phyloP scores from a whole-genome alignment of 1,140 invertebrate genomes.

The Drosophila sp. region DNA sequence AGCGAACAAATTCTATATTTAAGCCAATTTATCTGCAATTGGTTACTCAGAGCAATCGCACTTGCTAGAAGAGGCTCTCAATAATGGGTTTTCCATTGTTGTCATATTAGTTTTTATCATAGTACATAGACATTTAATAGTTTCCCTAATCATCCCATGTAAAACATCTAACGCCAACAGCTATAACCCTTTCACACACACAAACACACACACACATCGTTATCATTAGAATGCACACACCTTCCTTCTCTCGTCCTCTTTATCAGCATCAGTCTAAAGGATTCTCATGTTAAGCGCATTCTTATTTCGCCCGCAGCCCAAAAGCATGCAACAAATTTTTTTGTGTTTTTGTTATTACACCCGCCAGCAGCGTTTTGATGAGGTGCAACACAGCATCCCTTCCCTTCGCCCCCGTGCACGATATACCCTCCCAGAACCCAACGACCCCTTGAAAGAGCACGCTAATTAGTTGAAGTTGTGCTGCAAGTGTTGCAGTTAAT shows the following conservation, averaged over 20 bases:
- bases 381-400: constrained; percentile 26
- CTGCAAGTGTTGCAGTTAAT: constrained; percentile 76
- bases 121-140: neutral
- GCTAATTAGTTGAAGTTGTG: constrained; percentile 76
- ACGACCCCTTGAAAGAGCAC: constrained; percentile 49
- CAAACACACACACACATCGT: neutral
- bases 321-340: constrained; percentile 60
- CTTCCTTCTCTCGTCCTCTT: constrained; percentile 7
- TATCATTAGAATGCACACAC: neutral
- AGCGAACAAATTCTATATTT: neutral
- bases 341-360: constrained; percentile 28
- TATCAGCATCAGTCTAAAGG: constrained; percentile 32
- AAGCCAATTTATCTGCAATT: neutral
- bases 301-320: constrained; percentile 49
- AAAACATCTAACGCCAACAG: neutral
- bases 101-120: neutral
- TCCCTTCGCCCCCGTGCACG: no score
- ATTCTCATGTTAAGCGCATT: constrained; percentile 55
- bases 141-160: neutral
- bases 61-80: no score
- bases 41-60: neutral
- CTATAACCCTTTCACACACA: neutral
- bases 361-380: constrained; percentile 13
- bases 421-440: neutral
- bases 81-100: neutral